Evolutionary conservation across 2,797 vertebrate species (phyloP).

Genomic region (Anniella stebbinsi): DNA sequence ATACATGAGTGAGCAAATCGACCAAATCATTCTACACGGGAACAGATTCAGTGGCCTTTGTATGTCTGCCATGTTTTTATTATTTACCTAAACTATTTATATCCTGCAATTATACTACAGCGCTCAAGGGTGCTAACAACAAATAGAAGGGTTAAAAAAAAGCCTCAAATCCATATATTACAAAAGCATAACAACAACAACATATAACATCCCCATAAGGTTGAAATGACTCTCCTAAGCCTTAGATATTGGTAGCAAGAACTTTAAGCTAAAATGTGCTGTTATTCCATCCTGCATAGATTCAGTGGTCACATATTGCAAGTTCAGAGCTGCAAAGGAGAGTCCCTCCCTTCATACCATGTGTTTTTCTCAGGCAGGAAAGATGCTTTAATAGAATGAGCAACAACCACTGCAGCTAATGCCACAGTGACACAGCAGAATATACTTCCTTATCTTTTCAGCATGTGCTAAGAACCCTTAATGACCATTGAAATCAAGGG

Average conservation of each 20-base stretch:
- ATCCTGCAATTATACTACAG: too few relatives aligned
- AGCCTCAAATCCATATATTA: background rate
- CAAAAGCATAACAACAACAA: background rate
- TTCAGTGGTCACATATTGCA: accelerated
- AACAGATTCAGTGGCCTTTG: too few relatives aligned
- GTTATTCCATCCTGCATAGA: accelerated
- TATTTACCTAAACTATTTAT: too few relatives aligned
- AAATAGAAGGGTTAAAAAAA: background rate
- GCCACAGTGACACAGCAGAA: slow-evolving; percentile 39
- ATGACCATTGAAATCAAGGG: slow-evolving; percentile 46
- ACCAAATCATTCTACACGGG: too few relatives aligned
- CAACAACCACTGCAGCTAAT: slow-evolving; percentile 43
- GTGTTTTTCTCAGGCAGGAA: slow-evolving; percentile 41
- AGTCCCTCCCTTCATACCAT: slow-evolving; percentile 17
- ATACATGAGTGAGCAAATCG: background rate
- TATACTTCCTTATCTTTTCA: slow-evolving; percentile 64
- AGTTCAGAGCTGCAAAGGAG: background rate
- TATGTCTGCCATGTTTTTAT: too few relatives aligned
- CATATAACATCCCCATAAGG: background rate
- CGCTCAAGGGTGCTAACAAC: too few relatives aligned
- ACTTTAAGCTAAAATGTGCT: too few relatives aligned
- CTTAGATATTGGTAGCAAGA: too few relatives aligned
- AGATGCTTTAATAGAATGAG: background rate
- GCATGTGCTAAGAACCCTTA: slow-evolving; percentile 58
- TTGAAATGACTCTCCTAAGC: too few relatives aligned